Conservation (phyloP, 2,888 invertebrate species). For the Apamea anceps region DNA sequence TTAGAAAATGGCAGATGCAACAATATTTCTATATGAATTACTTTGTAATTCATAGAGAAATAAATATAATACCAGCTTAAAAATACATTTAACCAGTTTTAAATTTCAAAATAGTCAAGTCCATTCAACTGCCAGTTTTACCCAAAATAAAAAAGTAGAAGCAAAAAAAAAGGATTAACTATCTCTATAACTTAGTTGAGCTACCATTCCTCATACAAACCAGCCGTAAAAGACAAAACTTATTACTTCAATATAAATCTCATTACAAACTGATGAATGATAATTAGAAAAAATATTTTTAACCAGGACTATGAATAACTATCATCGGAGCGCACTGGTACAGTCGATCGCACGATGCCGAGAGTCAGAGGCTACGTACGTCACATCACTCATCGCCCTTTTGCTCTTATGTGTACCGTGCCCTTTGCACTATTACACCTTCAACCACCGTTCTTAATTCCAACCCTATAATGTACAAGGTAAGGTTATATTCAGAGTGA, state of each 20-base stretch:
- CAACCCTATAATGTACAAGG: constrained; percentile 44
- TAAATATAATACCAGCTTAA: neutral
- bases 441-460: constrained; percentile 57
- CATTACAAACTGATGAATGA: constrained; percentile 62
- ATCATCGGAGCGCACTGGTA: constrained; percentile 67
- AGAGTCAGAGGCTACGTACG: constrained; percentile 84
- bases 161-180: neutral
- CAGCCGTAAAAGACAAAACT: constrained; percentile 53
- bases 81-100: neutral
- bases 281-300: constrained; percentile 65
- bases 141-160: neutral
- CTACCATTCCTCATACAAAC: constrained; percentile 52
- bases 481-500: constrained; percentile 58
- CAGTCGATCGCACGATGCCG: constrained; percentile 78
- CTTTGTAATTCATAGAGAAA: too few relatives aligned
- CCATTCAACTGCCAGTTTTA: neutral
- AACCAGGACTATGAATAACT: constrained; percentile 74
- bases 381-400: constrained; percentile 87
- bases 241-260: constrained; percentile 62
- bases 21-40: neutral
- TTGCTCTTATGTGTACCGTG: constrained; percentile 78
- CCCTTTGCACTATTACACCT: constrained; percentile 71
- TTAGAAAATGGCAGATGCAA: too few relatives aligned
- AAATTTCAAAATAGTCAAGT: neutral
- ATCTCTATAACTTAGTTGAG: constrained; percentile 11